Conservation (phyloP, 2,113 vertebrate species). For the Hyperoodon ampullatus region DNA sequence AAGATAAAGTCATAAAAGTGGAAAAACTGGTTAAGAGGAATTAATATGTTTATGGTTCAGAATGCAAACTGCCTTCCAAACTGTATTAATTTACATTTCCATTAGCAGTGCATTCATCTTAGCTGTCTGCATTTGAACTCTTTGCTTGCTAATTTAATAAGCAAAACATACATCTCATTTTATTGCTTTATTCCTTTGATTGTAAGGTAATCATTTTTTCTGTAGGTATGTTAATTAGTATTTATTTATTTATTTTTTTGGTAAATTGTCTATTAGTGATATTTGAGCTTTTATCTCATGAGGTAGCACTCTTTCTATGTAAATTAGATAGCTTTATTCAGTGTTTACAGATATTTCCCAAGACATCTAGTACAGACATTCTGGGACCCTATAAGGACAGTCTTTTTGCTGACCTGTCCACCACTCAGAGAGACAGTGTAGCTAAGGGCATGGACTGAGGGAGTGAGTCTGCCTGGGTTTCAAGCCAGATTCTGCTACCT, state of each 20-base stretch:
- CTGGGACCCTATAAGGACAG: neutral
- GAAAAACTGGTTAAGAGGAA: constrained; percentile 6
- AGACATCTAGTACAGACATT: neutral
- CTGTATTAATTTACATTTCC: neutral
- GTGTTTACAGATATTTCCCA: neutral
- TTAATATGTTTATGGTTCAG: neutral
- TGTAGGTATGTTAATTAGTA: neutral
- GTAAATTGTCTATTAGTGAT: neutral
- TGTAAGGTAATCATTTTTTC: constrained; percentile 7
- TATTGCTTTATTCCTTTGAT: neutral
- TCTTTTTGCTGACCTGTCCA: neutral
- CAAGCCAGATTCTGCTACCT: neutral
- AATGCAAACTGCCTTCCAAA: constrained; percentile 22
- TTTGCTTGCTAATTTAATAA: neutral
- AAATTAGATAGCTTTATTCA: neutral
- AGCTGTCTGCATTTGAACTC: neutral
- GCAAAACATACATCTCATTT: neutral
- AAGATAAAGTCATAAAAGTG: neutral
- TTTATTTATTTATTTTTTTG: neutral
- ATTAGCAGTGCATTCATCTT: neutral
- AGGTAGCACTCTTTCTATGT: neutral
- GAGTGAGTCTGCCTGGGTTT: neutral
- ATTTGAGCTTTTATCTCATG: neutral
- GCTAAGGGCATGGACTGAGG: neutral
- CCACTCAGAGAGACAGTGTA: neutral